Evolutionary conservation across 2,797 vertebrate genomes (phyloP).

Genomic region (Artibeus lituratus): DNA sequence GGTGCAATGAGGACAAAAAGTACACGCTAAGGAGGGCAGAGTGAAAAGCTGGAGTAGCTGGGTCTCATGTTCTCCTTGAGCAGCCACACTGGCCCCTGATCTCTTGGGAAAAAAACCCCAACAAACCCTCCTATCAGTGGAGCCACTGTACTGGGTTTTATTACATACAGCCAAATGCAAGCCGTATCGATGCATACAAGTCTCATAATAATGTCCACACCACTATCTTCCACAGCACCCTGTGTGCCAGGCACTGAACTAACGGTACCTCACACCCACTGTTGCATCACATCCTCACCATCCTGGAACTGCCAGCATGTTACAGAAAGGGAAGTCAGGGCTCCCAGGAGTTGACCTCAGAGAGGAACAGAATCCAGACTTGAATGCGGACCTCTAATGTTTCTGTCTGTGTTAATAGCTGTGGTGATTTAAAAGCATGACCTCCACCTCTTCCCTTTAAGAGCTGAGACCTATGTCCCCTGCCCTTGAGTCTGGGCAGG

Average conservation of each 20-base stretch:
- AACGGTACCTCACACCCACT: no score
- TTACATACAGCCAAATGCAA: neutral
- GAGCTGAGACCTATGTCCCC: neutral
- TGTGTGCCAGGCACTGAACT: neutral
- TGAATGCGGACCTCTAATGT: neutral
- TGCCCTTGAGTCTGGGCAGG: neutral
- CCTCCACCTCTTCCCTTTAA: neutral
- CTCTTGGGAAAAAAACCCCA: neutral
- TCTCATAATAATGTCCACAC: neutral
- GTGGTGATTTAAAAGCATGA: neutral
- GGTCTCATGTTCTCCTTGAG: neutral
- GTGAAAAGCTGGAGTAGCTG: neutral
- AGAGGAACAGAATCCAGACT: neutral
- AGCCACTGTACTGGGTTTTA: neutral
- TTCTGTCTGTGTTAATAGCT: neutral
- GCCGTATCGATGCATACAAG: no score
- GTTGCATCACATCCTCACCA: neutral
- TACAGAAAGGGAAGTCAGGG: neutral
- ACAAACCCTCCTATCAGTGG: neutral
- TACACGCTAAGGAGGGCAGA: neutral
- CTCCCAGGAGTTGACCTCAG: neutral
- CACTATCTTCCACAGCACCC: neutral
- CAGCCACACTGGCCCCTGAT: neutral
- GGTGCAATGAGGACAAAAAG: neutral
- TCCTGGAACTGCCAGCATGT: neutral